Conservation (phyloP, 2,797 vertebrate genomes). For the Lagorchestes hirsutus region DNA sequence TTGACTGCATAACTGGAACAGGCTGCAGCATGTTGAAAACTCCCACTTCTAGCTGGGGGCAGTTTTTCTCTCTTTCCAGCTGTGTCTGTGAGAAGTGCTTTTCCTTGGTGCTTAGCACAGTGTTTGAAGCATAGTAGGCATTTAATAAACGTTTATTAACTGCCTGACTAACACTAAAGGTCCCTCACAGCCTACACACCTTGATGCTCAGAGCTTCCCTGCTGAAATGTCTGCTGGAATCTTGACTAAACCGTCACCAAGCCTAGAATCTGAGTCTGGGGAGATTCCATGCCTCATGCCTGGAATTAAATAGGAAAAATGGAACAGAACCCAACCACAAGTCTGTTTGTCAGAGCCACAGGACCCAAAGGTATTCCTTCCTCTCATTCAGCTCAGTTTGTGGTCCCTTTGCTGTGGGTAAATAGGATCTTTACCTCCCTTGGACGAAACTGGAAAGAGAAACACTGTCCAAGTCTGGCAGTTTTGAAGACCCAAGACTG, state of each 20-base stretch:
- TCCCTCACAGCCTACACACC: background rate
- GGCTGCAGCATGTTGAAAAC: background rate
- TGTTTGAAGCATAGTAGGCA: background rate
- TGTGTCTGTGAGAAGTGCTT: background rate
- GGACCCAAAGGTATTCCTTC: background rate
- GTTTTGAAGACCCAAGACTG: background rate
- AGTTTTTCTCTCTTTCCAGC: background rate
- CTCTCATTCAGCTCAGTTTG: background rate
- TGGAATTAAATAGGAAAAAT: background rate
- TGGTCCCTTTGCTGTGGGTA: background rate
- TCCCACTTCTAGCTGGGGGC: background rate
- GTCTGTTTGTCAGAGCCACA: background rate
- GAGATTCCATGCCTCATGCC: background rate
- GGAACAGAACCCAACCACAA: background rate
- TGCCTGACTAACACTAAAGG: background rate
- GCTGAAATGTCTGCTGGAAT: background rate
- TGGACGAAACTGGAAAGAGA: background rate
- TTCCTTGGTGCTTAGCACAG: background rate
- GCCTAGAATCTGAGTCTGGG: background rate
- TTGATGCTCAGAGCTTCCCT: background rate
- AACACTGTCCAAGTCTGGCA: background rate
- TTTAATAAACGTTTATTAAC: background rate
- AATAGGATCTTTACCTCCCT: background rate
- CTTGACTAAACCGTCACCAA: background rate
- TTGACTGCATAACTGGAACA: background rate